Evolutionary conservation across 1,140 invertebrate genomes (phyloP).

Genomic region (Megalopta genalis): DNA sequence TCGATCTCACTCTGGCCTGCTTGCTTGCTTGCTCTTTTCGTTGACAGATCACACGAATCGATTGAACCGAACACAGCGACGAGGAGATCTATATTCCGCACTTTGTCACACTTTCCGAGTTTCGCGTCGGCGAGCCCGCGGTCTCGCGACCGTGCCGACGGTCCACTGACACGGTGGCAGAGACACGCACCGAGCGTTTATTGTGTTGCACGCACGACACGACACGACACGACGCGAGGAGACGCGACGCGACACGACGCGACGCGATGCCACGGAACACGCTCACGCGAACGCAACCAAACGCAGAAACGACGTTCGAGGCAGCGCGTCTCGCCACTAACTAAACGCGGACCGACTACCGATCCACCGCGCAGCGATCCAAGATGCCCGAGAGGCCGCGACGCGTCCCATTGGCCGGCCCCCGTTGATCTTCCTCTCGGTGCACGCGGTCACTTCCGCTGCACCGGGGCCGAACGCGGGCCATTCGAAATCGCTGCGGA

Average conservation of each 20-base stretch:
- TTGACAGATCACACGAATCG: constrained; percentile 10
- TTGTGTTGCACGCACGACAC: too few species aligned
- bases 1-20: too few species aligned
- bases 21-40: too few species aligned
- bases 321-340: constrained; percentile 40
- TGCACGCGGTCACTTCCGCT: constrained; percentile 5
- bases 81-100: neutral
- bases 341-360: constrained; percentile 35
- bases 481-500: constrained; percentile 34
- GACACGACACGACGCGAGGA: too few species aligned
- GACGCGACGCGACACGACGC: too few species aligned
- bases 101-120: neutral
- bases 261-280: too few species aligned
- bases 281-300: too few species aligned
- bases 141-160: neutral
- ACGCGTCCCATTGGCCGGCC: constrained; percentile 27
- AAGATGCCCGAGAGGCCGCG: constrained; percentile 40
- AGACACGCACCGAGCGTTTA: neutral
- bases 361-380: constrained; percentile 43
- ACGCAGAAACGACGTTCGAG: neutral
- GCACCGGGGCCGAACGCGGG: constrained; percentile 11
- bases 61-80: neutral
- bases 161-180: too few species aligned
- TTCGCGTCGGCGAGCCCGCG: too few species aligned
- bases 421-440: constrained; percentile 23